Conservation (phyloP, 2,888 invertebrate species). For the Atethmia centrago region DNA sequence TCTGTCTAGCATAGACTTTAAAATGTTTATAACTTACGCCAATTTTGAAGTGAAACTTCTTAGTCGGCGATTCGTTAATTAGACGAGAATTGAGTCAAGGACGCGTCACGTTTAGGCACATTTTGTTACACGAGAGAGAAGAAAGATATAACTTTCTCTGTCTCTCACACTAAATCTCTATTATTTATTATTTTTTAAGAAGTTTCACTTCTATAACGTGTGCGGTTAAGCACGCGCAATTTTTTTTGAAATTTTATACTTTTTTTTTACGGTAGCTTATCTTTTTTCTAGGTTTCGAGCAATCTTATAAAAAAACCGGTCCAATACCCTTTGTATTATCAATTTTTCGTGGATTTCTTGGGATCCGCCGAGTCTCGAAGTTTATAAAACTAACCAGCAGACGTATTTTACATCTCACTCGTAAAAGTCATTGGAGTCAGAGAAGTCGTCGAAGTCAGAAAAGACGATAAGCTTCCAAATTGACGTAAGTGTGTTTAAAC, state of each 20-base stretch:
- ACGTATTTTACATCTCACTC: not conserved
- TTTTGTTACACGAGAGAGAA: too few species aligned
- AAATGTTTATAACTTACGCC: not conserved
- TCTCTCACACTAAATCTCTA: too few species aligned
- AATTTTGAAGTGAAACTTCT: too few species aligned
- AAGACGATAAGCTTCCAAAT: constrained; percentile 7
- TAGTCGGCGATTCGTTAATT: too few species aligned
- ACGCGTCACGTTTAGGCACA: too few species aligned
- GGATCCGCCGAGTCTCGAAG: too few species aligned
- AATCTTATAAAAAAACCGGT: not conserved
- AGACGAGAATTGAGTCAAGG: too few species aligned
- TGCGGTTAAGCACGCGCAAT: too few species aligned
- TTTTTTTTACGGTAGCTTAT: not conserved
- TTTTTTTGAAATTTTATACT: not conserved
- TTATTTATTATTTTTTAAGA: too few species aligned
- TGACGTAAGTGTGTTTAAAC: constrained; percentile 2
- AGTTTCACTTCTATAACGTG: too few species aligned
- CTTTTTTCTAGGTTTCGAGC: not conserved
- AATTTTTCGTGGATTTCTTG: not conserved
- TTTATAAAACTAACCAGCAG: not conserved
- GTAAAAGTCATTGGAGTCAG: not conserved
- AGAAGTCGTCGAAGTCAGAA: not conserved
- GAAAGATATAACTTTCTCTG: too few species aligned
- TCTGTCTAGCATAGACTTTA: too few species aligned
- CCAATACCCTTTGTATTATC: not conserved